Evolutionary conservation across 2,113 vertebrate genomes (phyloP).

Genomic region (Pelvicachromis taeniatus): DNA sequence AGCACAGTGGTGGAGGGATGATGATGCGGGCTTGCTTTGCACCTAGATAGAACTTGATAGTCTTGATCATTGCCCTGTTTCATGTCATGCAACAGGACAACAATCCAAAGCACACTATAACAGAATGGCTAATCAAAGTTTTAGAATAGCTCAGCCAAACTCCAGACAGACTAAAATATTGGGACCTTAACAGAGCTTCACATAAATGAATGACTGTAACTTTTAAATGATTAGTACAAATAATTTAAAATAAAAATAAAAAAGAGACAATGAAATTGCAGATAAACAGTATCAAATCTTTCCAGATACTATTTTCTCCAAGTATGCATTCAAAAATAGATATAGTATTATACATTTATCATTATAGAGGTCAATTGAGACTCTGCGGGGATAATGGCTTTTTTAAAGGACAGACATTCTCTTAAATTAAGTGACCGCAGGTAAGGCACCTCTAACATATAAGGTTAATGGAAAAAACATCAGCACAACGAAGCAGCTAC

Average conservation of each 20-base stretch:
- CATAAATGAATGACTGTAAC: background rate
- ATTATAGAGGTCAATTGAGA: slow-evolving; percentile 12
- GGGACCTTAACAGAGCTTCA: background rate
- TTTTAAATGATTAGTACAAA: background rate
- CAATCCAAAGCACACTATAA: background rate
- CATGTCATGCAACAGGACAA: background rate
- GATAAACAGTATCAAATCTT: background rate
- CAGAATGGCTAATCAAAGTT: background rate
- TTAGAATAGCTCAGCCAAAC: background rate
- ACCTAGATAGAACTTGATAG: background rate
- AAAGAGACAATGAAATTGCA: background rate
- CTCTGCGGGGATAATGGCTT: slow-evolving; percentile 35
- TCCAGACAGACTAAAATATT: background rate
- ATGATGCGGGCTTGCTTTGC: background rate
- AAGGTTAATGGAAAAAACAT: slow-evolving; percentile 51
- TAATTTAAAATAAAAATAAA: background rate
- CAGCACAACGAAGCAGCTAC: background rate
- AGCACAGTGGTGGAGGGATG: background rate
- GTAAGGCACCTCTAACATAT: slow-evolving; percentile 16
- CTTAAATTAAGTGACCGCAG: slow-evolving; percentile 48
- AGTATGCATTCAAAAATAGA: background rate
- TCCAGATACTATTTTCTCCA: background rate
- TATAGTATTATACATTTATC: slow-evolving; percentile 3
- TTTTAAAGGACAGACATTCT: slow-evolving; percentile 19
- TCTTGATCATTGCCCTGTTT: background rate